These are phyloP conservation scores for Thamnaconus septentrionalis DNA, from an alignment of 2,113 vertebrate species.

Conservation along the genomic window DNA sequence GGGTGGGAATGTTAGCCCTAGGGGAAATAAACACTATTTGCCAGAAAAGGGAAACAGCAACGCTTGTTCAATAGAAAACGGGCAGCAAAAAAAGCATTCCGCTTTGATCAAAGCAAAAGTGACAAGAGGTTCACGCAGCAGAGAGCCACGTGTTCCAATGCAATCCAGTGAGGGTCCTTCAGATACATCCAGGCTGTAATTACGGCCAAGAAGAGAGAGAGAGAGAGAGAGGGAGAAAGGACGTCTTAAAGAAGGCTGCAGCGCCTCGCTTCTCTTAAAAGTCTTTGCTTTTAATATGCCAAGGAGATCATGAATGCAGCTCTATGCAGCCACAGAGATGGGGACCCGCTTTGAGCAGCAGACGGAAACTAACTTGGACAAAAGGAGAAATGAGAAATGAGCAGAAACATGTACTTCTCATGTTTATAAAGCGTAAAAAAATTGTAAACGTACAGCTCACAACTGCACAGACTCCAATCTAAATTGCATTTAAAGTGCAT, in stretches of 20 bases:
- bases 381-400: conserved; percentile 17
- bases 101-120: conserved; percentile 47
- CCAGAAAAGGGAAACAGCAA: conserved; percentile 27
- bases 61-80: conserved; percentile 25
- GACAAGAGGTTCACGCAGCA: conserved; percentile 32
- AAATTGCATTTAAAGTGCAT: conserved; percentile 45
- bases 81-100: conserved; percentile 30
- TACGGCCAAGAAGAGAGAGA: conserved; percentile 36
- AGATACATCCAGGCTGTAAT: conserved; percentile 52
- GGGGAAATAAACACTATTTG: conserved; percentile 39
- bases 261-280: conserved; percentile 44
- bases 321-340: conserved; percentile 31
- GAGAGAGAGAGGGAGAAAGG: conserved; percentile 16
- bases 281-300: conserved; percentile 61
- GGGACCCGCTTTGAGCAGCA: conserved; percentile 32
- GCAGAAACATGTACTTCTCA: conserved; percentile 35
- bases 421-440: conserved; percentile 25
- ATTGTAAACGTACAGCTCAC: conserved; percentile 33
- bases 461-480: conserved; percentile 26
- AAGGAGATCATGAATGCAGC: conserved; percentile 54
- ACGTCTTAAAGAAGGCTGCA: conserved; percentile 24
- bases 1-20: conserved; percentile 12
- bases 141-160: conserved; percentile 27
- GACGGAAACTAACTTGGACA: conserved; percentile 27
- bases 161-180: conserved; percentile 32